phyloP scores from a whole-genome alignment of 2,113 vertebrate species.

The Callorhinus ursinus region DNA sequence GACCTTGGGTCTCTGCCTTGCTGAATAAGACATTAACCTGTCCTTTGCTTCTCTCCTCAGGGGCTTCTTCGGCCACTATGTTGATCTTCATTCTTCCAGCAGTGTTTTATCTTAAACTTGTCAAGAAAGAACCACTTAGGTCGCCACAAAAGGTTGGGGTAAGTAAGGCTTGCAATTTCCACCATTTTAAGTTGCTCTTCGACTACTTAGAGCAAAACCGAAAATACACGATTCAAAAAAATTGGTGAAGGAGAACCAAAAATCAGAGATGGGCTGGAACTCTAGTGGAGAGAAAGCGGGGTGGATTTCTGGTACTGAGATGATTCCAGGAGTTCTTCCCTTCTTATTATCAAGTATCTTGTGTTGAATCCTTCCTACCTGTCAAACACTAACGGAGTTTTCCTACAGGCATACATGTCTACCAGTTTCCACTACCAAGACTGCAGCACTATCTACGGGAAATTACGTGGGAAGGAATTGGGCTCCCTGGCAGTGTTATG shows the following conservation, averaged over 20 bases:
- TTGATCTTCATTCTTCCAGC: slow-evolving; percentile 98
- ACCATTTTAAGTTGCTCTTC: not conserved
- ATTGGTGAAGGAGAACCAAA: not conserved
- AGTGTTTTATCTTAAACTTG: slow-evolving; percentile 95
- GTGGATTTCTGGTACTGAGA: not conserved
- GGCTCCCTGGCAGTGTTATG: not conserved
- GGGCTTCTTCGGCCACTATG: slow-evolving; percentile 96
- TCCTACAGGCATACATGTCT: no score
- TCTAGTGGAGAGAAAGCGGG: not conserved
- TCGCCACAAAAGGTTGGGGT: slow-evolving; percentile 97
- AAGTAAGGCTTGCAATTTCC: slow-evolving; percentile 76
- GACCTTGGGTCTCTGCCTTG: not conserved
- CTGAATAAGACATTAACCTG: not conserved
- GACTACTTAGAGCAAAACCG: not conserved
- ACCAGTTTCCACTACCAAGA: not conserved
- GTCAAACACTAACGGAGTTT: not conserved
- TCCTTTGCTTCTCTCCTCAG: slow-evolving; percentile 81
- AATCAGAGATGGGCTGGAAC: not conserved
- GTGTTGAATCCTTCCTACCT: not conserved
- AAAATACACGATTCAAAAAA: not conserved
- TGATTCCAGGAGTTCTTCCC: not conserved
- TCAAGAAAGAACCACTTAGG: slow-evolving; percentile 91
- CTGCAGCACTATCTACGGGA: no score
- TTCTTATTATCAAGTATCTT: not conserved
- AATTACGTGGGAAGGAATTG: not conserved